Evolutionary conservation across 2,888 invertebrate genomes (phyloP), one percentile per base, ranked within the genome.

Genomic region (Drosophila macrospina): DNA sequence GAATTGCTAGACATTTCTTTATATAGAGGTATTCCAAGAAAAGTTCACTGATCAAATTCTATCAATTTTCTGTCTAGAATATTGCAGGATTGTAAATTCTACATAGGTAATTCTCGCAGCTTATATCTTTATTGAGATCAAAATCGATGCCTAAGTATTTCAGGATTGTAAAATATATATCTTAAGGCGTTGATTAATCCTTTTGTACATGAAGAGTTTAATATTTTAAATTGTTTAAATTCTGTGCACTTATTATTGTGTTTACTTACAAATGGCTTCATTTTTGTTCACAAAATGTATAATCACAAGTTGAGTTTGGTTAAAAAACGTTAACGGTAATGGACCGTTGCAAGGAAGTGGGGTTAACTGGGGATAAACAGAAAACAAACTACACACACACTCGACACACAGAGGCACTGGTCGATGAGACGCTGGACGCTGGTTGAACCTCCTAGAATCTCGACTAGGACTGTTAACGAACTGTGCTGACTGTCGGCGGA

Each of bases 401-500:
- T 80, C 84, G 78, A 77, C 80, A 71, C 84, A 66, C 64, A 65
- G 56, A 65, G 56, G 47, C 72, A 75, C 85, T 81, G 62, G 47
- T 65, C 62, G 79, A 69, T 80, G 81, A 87, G 34, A 36, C 72
- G 63, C 74, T 82, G 82, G 74, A 73, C 80, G 89, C 85, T 90
- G 84, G 90, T 89, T 91, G 84, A 92, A 92, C 92, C 92, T 92
- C 92, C 92, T 92, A 92, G 92, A 92, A 90, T 88, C 90, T 83
- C 89, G 91, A 89, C 92, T 92, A 92, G 92, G 92, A 92, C 92
- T 92, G 92, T 92, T 92, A 91, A 91, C 92, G 89, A 92, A 92
- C 92, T 92, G 92, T 92, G 91, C 91, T 87, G 89, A 86, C 89
- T 87, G 82, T 74, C 79, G 86, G 86, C 86, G 86, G 86, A 86